Conservation (phyloP, 2,888 invertebrate genomes). For the Agelastica alni region DNA sequence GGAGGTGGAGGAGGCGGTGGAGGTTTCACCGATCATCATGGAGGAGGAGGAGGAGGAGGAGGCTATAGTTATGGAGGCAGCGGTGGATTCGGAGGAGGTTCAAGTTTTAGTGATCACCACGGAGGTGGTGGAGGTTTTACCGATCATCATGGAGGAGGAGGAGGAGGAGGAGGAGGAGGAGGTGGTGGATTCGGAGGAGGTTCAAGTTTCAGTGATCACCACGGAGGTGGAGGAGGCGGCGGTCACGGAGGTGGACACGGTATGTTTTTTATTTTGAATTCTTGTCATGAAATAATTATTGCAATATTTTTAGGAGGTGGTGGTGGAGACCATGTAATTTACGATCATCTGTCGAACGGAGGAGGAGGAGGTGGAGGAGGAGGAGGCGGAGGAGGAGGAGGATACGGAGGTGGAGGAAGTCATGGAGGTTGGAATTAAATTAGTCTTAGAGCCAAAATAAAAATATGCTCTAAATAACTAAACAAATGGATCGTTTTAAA, state of each 20-base stretch:
- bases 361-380: constrained; percentile 10
- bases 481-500: too few relatives aligned
- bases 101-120: constrained; percentile 6
- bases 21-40: not conserved
- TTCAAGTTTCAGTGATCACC: not conserved
- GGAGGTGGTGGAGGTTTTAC: constrained; percentile 1
- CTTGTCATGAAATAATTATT: too few relatives aligned
- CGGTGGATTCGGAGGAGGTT: constrained; percentile 10
- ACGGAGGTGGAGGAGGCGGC: not conserved
- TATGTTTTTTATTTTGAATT: too few relatives aligned
- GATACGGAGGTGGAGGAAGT: not conserved
- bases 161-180: constrained; percentile 12
- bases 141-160: not conserved
- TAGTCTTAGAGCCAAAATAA: too few relatives aligned
- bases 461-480: too few relatives aligned
- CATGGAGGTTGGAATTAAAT: too few relatives aligned
- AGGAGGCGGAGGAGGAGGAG: constrained; percentile 15
- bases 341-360: too few relatives aligned
- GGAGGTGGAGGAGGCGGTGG: constrained; percentile 3
- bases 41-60: constrained; percentile 8
- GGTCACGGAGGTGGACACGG: constrained; percentile 1
- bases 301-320: not conserved
- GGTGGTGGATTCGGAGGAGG: constrained; percentile 15
- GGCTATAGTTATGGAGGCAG: too few relatives aligned
- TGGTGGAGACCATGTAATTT: not conserved